Base-by-base conservation (phyloP, 2,888 invertebrate species). In the Scelioninae gen. 1 region DNA sequence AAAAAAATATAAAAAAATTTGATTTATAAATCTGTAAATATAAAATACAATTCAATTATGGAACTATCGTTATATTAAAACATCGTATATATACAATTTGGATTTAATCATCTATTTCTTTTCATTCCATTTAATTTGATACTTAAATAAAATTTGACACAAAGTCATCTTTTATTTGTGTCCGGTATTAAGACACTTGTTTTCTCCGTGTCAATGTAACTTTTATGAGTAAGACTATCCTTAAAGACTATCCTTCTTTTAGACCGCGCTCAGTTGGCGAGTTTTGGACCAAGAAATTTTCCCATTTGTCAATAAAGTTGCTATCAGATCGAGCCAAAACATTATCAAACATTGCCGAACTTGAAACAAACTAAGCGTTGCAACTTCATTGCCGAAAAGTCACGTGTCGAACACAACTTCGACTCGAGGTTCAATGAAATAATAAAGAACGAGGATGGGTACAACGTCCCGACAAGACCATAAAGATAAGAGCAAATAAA, bases 331-430 rank as follows among this genome's bases (percentile, higher is more conserved):
- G 47, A 45, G 71, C 78, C 71, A 78, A 77, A 76, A 77, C 63
- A 63, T 77, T 69, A 77, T 62, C 69, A 77, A 78, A 65, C 78
- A 78, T 71, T 71, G 56, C 49, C 71, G 58, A 78, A 71, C 63
- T 69, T 65, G 71, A 63, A 71, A 68, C 68, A 56, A 68, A 78
- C 78, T 58, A 23, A 78, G 43, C 56, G 23, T 43, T n/a, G n/a
- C n/a, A n/a, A n/a, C n/a, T n/a, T n/a, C n/a, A n/a, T n/a, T n/a
- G n/a, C n/a, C 31, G 31, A 65, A 71, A 49, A 71, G 71, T 78
- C 78, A 78, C 78, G 68, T 58, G 58, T 69, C 29, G 15, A 31
- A 47, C 55, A 8, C 53, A 77, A 78, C 49, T 78, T 78, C 32
- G 16, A 0, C 23, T 45, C 34, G 11, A 58, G 75, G 40, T 66